A percentile compares a stretch with the other conserved stretches of the same genome.
Conservation (phyloP, 2,797 vertebrate species). For the Gorsachius magnificus region DNA sequence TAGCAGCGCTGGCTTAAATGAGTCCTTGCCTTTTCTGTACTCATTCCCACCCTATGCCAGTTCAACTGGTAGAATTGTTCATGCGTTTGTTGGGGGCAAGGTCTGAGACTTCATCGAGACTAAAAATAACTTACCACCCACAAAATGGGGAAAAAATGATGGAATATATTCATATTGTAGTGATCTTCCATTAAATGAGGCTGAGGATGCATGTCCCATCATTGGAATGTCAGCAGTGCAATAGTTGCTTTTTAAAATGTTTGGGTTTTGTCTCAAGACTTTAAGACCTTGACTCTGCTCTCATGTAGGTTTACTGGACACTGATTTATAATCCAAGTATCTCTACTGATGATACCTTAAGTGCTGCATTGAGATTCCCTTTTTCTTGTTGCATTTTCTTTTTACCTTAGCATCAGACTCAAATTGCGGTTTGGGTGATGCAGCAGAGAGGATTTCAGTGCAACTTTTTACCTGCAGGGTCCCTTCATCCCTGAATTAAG, state of each 20-base stretch:
- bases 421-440: background rate
- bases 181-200: background rate
- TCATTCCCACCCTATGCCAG: background rate
- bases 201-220: background rate
- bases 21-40: background rate
- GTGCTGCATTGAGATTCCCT: background rate
- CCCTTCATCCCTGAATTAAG: background rate
- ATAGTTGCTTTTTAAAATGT: background rate
- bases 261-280: background rate
- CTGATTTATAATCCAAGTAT: background rate
- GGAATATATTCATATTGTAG: background rate
- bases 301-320: background rate
- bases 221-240: background rate
- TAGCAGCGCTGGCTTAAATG: background rate
- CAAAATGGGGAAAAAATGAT: background rate
- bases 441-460: background rate
- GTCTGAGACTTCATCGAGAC: background rate
- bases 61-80: background rate
- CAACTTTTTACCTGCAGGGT: background rate
- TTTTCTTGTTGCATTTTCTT: background rate
- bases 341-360: background rate
- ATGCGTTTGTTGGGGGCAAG: background rate
- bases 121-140: background rate
- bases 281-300: background rate
- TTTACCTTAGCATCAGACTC: background rate